These are phyloP conservation scores for Macrophya annulata DNA, from an alignment of 2,888 invertebrate species.

Conservation along the genomic window DNA sequence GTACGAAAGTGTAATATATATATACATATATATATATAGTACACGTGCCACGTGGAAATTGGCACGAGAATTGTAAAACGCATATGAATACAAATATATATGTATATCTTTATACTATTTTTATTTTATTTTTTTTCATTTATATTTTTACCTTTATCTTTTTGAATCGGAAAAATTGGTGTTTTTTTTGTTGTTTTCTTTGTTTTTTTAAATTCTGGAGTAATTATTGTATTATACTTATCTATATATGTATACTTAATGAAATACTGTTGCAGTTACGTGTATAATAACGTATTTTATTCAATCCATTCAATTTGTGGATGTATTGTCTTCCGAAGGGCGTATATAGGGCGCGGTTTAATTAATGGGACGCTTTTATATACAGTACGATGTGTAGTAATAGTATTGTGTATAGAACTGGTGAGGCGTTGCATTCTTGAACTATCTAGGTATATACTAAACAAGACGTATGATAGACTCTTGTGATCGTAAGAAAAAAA, in stretches of 20 bases:
- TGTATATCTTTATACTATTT: too few relatives aligned
- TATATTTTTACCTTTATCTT: not conserved
- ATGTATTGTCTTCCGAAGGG: conserved; percentile 9
- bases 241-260: not conserved
- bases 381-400: not conserved
- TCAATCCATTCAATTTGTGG: not conserved
- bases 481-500: not conserved
- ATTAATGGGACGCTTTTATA: conserved; percentile 24
- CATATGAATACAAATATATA: not conserved
- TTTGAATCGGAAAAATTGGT: too few relatives aligned
- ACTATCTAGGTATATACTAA: not conserved
- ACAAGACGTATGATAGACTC: not conserved
- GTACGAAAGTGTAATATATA: not conserved
- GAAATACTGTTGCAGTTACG: not conserved
- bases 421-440: not conserved
- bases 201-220: not conserved
- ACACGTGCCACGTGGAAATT: too few relatives aligned
- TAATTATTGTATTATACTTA: not conserved
- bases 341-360: conserved; percentile 35
- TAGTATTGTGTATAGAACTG: not conserved
- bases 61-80: not conserved
- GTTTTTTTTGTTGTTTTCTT: not conserved
- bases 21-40: not conserved
- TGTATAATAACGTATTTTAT: not conserved
- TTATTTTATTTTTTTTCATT: not conserved